Evolutionary conservation across 2,888 invertebrate genomes (phyloP).

Genomic region (Tineola bisselliella): DNA sequence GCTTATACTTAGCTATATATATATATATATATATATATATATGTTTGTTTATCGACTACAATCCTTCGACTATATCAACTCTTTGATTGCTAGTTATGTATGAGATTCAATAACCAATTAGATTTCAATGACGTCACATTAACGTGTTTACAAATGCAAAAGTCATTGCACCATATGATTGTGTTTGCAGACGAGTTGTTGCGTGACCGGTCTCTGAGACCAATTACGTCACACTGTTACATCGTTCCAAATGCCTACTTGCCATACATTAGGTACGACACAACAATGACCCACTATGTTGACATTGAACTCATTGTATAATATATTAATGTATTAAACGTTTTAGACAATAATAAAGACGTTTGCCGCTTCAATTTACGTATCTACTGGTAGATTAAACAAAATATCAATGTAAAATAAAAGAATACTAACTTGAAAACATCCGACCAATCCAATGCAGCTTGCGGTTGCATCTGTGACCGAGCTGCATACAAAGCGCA

Average conservation of each 20-base stretch:
- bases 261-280: background rate
- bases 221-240: background rate
- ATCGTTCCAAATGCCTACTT: background rate
- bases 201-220: background rate
- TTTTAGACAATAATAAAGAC: too few species aligned
- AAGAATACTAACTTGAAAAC: constrained; percentile 74
- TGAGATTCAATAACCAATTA: too few species aligned
- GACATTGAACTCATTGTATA: background rate
- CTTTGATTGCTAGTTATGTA: too few species aligned
- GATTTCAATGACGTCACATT: background rate
- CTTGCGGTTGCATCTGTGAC: constrained; percentile 52
- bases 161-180: background rate
- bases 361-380: too few species aligned
- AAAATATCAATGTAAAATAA: too few species aligned
- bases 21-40: too few species aligned
- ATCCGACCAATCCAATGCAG: constrained; percentile 75
- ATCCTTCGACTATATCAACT: too few species aligned
- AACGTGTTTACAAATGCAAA: background rate
- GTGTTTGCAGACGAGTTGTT: background rate
- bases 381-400: too few species aligned
- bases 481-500: constrained; percentile 76
- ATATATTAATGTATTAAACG: background rate
- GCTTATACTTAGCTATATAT: too few species aligned
- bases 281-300: background rate
- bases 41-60: too few species aligned